Percentiles rank a stretch among this genome's conserved stretches.
phyloP scores from a whole-genome alignment of 2,113 vertebrate species.

The Cyanistes caeruleus region DNA sequence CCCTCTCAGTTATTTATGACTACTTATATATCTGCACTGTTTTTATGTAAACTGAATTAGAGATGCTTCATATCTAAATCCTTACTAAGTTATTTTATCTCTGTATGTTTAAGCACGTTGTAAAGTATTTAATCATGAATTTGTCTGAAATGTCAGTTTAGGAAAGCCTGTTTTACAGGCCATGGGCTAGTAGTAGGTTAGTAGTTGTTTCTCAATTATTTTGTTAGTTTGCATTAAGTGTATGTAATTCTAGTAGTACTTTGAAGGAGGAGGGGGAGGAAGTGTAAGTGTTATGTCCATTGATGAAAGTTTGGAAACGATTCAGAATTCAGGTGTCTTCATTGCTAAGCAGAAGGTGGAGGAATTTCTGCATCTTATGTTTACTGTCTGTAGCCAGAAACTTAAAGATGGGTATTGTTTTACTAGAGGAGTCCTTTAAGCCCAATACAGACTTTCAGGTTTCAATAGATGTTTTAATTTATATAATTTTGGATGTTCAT shows the following conservation, averaged over 20 bases:
- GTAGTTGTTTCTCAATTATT: background rate
- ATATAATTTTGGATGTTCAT: background rate
- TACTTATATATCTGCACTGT: background rate
- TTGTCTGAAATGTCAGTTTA: background rate
- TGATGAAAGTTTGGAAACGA: background rate
- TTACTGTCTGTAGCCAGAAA: background rate
- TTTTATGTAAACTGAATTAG: background rate
- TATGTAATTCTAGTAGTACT: background rate
- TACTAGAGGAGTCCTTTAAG: background rate
- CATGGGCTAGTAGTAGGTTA: background rate
- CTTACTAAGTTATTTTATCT: background rate
- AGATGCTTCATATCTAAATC: background rate
- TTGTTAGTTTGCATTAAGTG: background rate
- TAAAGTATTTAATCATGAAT: background rate
- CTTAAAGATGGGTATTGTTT: background rate
- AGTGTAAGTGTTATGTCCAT: background rate
- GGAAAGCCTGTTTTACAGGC: background rate
- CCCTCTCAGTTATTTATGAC: background rate
- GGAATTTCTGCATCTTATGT: background rate
- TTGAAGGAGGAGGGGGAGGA: background rate
- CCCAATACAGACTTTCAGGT: background rate
- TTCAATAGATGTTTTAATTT: background rate
- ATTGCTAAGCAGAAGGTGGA: fast-evolving
- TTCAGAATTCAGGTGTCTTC: background rate
- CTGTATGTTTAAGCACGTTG: background rate